These are phyloP conservation scores for Hypomecis atomaria DNA, from an alignment of 2,888 invertebrate species.

Conservation along the genomic window DNA sequence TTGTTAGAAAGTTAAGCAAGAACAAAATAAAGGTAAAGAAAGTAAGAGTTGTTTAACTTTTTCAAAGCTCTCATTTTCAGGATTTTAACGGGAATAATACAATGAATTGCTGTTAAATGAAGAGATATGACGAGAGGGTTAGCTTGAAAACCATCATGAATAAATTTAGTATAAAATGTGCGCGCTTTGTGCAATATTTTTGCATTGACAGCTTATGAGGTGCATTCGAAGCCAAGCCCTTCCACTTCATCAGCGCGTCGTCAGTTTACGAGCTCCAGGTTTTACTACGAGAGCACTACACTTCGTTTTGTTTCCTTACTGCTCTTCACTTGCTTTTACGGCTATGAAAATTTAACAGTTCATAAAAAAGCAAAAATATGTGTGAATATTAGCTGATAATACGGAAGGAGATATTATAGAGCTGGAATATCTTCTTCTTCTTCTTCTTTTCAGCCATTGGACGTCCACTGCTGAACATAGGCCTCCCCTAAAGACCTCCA, in stretches of 20 bases:
- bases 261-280: conserved; percentile 71
- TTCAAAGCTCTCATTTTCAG: conserved; percentile 46
- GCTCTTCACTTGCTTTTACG: conserved; percentile 61
- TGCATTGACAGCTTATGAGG: conserved; percentile 51
- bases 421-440: too few relatives aligned
- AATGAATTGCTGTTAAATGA: conserved; percentile 47
- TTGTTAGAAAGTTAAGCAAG: conserved; percentile 57
- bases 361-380: conserved; percentile 53
- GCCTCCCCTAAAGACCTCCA: too few relatives aligned
- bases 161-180: conserved; percentile 53
- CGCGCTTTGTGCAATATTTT: conserved; percentile 53
- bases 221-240: conserved; percentile 52
- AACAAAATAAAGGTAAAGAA: conserved; percentile 39
- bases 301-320: conserved; percentile 63
- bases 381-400: conserved; percentile 32
- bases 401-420: conserved; percentile 19
- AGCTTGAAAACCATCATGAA: conserved; percentile 59
- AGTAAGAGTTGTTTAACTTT: conserved; percentile 48
- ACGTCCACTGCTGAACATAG: too few relatives aligned
- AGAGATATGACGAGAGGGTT: conserved; percentile 50
- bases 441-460: too few relatives aligned
- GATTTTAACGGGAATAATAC: conserved; percentile 43
- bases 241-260: conserved; percentile 63
- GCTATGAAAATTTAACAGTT: conserved; percentile 59
- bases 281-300: conserved; percentile 69